Evolutionary conservation across 2,797 vertebrate species (phyloP).

Genomic region (Rhinatrema bivittatum): DNA sequence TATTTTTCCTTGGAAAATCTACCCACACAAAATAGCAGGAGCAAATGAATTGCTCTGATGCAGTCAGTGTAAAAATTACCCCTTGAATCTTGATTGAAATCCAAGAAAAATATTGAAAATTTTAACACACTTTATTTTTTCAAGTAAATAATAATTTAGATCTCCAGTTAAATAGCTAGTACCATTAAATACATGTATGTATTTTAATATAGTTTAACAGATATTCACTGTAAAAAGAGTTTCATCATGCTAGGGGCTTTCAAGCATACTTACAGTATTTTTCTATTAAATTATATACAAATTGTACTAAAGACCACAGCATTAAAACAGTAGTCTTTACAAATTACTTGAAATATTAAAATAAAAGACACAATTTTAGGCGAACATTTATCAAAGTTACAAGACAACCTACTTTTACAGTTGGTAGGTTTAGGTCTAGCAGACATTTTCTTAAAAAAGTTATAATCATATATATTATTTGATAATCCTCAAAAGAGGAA

Average conservation of each 20-base stretch:
- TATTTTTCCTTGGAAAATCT: no score
- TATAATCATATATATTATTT: conserved; percentile 58
- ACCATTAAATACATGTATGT: conserved; percentile 39
- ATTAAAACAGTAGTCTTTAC: conserved; percentile 40
- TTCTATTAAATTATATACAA: conserved; percentile 33
- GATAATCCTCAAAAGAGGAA: conserved; percentile 43
- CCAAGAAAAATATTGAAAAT: no score
- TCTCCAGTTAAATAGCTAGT: conserved; percentile 75
- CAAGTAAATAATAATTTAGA: conserved; percentile 57
- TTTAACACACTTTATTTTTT: conserved; percentile 65
- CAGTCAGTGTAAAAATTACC: no score
- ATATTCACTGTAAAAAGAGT: conserved; percentile 61
- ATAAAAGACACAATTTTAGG: conserved; percentile 20
- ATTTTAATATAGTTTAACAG: conserved; percentile 44
- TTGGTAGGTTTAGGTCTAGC: conserved; percentile 60
- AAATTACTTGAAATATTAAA: conserved; percentile 49
- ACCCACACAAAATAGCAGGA: no score
- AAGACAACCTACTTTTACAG: no score
- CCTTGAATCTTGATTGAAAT: no score
- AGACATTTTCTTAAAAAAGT: conserved; percentile 37
- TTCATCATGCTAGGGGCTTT: conserved; percentile 61
- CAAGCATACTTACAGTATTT: conserved; percentile 44
- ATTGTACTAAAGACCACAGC: conserved; percentile 34
- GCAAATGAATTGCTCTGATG: no score
- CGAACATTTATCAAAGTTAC: conserved; percentile 21